Evolutionary conservation across 2,113 vertebrate species (phyloP).

Genomic region (Calyptomena viridis): DNA sequence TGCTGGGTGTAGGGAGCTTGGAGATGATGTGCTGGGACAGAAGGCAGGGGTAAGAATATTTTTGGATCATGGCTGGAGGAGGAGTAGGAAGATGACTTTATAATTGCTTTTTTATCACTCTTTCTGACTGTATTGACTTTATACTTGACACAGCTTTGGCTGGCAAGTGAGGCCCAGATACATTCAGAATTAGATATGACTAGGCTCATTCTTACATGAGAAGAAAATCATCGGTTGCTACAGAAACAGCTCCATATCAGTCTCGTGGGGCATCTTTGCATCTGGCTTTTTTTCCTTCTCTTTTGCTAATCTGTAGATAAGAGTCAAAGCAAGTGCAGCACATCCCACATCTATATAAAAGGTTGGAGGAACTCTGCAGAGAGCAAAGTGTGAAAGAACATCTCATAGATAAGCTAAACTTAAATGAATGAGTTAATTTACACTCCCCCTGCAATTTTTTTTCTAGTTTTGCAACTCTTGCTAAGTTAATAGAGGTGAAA

Average conservation of each 20-base stretch:
- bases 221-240: conserved; percentile 58
- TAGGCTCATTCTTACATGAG: conserved; percentile 51
- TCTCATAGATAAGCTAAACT: conserved; percentile 59
- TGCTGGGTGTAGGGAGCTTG: neutral
- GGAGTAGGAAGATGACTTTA: conserved; percentile 36
- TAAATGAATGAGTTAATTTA: conserved; percentile 69
- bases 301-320: conserved; percentile 64
- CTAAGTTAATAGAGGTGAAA: conserved; percentile 62
- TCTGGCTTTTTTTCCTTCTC: conserved; percentile 58
- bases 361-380: conserved; percentile 47
- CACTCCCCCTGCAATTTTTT: neutral
- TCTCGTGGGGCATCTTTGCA: conserved; percentile 57
- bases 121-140: conserved; percentile 51
- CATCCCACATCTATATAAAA: conserved; percentile 57
- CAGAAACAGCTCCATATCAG: conserved; percentile 62
- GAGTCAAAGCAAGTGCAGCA: conserved; percentile 48
- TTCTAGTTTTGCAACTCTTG: conserved; percentile 13
- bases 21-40: neutral
- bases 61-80: neutral
- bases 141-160: conserved; percentile 50
- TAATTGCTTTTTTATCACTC: conserved; percentile 50
- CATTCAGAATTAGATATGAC: conserved; percentile 50
- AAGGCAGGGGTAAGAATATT: neutral
- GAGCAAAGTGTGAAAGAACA: conserved; percentile 53
- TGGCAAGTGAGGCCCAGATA: conserved; percentile 58